Evolutionary conservation across 1,140 invertebrate genomes (phyloP).

Genomic region (Drosophila sp.): DNA sequence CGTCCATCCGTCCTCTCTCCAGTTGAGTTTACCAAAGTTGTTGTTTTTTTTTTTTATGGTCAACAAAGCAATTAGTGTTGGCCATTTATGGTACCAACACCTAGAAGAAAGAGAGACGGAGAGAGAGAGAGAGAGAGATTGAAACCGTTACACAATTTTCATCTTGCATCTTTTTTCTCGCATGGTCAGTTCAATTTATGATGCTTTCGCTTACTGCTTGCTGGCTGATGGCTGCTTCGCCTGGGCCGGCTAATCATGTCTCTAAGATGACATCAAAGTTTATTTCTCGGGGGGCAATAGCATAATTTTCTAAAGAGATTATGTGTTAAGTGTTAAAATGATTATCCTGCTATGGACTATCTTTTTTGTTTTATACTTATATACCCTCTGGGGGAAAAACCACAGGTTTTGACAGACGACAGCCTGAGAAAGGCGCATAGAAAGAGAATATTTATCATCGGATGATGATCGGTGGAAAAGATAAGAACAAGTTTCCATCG

Average conservation of each 20-base stretch:
- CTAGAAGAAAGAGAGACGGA: slow-evolving; percentile 27
- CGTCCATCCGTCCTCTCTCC: background rate
- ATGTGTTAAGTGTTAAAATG: slow-evolving; percentile 23
- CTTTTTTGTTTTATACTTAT: background rate
- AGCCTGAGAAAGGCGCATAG: slow-evolving; percentile 5
- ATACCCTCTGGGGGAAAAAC: background rate
- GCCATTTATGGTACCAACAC: slow-evolving; percentile 42
- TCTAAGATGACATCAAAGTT: slow-evolving; percentile 20
- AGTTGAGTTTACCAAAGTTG: background rate
- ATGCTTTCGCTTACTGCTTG: background rate
- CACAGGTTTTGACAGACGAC: background rate
- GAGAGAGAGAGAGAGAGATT: slow-evolving; percentile 10
- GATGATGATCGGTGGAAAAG: slow-evolving; percentile 1
- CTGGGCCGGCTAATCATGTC: slow-evolving; percentile 8
- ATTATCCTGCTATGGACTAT: slow-evolving; percentile 18
- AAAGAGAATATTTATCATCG: slow-evolving; percentile 11
- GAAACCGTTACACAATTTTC: slow-evolving; percentile 19
- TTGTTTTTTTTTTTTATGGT: slow-evolving; percentile 1
- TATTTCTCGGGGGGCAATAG: slow-evolving; percentile 2
- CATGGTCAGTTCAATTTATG: slow-evolving; percentile 11
- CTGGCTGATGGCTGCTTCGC: no score
- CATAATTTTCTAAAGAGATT: slow-evolving; percentile 20
- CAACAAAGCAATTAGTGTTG: slow-evolving; percentile 52
- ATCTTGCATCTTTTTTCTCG: background rate
- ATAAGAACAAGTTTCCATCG: slow-evolving; percentile 7